These are phyloP conservation scores for Ceratina calcarata DNA, from an alignment of 1,140 invertebrate genomes.

Conservation along the genomic window DNA sequence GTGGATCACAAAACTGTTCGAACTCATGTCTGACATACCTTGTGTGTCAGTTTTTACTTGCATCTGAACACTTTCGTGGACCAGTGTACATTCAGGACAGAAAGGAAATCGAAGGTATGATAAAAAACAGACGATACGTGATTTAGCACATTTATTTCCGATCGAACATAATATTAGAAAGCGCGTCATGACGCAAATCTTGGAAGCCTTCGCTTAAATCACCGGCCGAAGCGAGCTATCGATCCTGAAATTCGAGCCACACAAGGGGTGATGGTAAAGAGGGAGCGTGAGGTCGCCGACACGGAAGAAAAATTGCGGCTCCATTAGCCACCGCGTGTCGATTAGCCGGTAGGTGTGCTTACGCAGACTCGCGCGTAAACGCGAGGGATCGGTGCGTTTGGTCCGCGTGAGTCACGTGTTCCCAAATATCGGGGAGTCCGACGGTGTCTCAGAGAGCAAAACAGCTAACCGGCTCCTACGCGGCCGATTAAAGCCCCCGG, in stretches of 20 bases:
- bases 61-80: no score
- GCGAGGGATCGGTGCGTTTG: background rate
- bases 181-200: no score
- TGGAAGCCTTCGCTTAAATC: no score
- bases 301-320: background rate
- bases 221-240: background rate
- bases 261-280: background rate
- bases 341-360: background rate
- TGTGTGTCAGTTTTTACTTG: no score
- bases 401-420: slow-evolving; percentile 11
- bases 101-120: no score
- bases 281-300: background rate
- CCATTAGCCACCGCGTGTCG: background rate
- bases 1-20: no score
- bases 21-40: no score
- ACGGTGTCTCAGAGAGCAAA: background rate
- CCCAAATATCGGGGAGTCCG: background rate
- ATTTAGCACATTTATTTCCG: no score
- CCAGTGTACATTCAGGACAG: no score
- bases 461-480: no score
- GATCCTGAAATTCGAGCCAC: background rate
- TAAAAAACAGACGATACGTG: no score
- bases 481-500: slow-evolving; percentile 25
- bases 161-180: no score
- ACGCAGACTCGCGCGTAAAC: background rate